Percentiles rank a stretch among this genome's conserved stretches.
Conservation (phyloP, 2,888 invertebrate genomes). For the Cacoxenus indagator region DNA sequence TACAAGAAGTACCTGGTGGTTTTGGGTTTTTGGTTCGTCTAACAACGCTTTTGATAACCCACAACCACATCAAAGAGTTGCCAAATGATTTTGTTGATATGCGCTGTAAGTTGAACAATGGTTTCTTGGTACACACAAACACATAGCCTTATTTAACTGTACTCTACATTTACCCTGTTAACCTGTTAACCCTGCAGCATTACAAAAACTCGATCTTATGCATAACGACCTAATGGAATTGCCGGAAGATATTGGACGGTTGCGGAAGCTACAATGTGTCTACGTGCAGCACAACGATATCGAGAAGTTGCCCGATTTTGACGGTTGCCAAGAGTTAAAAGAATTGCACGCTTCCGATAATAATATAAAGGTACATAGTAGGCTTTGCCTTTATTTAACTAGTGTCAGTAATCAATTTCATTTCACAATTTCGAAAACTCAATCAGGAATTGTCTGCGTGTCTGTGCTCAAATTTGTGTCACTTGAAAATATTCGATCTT, state of each 20-base stretch:
- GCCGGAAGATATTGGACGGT: slow-evolving; percentile 78
- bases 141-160: background rate
- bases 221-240: slow-evolving; percentile 79
- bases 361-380: slow-evolving; percentile 76
- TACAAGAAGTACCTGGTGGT: slow-evolving; percentile 81
- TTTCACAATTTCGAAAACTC: slow-evolving; percentile 4
- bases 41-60: slow-evolving; percentile 79
- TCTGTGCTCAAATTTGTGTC: slow-evolving; percentile 80
- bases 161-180: background rate
- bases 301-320: slow-evolving; percentile 80
- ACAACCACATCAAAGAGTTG: slow-evolving; percentile 81
- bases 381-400: background rate
- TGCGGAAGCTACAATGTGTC: slow-evolving; percentile 81
- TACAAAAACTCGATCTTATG: slow-evolving; percentile 81
- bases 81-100: slow-evolving; percentile 87
- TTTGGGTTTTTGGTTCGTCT: slow-evolving; percentile 87
- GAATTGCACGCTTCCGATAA: slow-evolving; percentile 89
- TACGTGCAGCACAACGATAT: slow-evolving; percentile 89
- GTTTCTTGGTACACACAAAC: background rate
- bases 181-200: slow-evolving; percentile 50
- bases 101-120: slow-evolving; percentile 76
- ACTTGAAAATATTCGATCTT: slow-evolving; percentile 82
- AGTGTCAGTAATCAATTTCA: background rate
- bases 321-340: slow-evolving; percentile 81
- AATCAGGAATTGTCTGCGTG: slow-evolving; percentile 79